phyloP scores from a whole-genome alignment of 2,888 invertebrate species.

The Phoronis australis region DNA sequence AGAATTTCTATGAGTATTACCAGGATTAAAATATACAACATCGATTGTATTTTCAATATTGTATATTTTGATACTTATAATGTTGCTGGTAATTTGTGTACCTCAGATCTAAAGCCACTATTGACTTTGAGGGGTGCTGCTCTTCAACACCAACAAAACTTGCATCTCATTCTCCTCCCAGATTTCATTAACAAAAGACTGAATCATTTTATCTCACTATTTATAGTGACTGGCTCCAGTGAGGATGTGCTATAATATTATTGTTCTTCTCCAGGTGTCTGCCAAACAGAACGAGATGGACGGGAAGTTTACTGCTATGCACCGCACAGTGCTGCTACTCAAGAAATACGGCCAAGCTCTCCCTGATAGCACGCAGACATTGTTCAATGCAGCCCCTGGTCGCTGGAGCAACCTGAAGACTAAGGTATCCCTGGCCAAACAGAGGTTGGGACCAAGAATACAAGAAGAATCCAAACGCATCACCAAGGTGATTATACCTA shows the following conservation, averaged over 20 bases:
- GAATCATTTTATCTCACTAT: no score
- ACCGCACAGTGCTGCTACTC: constrained; percentile 45
- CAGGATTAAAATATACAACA: no score
- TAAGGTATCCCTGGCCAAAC: constrained; percentile 51
- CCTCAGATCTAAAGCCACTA: no score
- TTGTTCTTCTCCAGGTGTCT: constrained; percentile 33
- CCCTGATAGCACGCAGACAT: constrained; percentile 38
- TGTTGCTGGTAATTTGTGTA: no score
- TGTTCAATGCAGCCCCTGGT: constrained; percentile 46
- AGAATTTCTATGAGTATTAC: no score
- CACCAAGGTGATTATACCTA: constrained; percentile 41
- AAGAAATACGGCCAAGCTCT: constrained; percentile 48
- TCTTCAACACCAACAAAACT: no score
- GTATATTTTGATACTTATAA: no score
- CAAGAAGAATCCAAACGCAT: constrained; percentile 50
- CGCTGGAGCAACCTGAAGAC: constrained; percentile 51
- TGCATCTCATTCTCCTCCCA: no score
- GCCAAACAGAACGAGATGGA: constrained; percentile 51
- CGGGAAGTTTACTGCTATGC: constrained; percentile 50
- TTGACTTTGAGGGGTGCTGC: no score
- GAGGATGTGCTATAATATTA: not conserved
- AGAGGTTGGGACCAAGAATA: constrained; percentile 50
- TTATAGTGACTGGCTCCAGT: no score
- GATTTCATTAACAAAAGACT: no score
- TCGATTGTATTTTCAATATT: no score